Evolutionary conservation across 2,113 vertebrate species (phyloP).

Genomic region (zebrafish (Danio rerio)): DNA sequence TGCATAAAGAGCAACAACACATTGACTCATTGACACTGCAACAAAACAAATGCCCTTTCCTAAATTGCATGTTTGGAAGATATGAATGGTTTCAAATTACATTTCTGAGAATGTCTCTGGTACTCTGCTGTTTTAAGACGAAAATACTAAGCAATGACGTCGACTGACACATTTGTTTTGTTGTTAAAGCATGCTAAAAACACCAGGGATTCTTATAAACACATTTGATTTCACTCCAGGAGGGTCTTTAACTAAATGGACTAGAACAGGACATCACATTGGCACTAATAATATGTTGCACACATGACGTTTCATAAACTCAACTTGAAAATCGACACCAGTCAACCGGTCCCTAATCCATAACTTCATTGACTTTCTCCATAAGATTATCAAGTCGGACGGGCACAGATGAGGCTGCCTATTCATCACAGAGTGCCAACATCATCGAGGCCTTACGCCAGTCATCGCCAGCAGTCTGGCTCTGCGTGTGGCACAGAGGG

Average conservation of each 20-base stretch:
- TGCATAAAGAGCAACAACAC: too few species aligned
- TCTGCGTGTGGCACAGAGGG: conserved; percentile 27
- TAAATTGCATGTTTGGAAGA: too few species aligned
- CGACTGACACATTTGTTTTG: too few species aligned
- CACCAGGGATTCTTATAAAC: too few species aligned
- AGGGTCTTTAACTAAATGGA: neutral
- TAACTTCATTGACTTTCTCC: neutral
- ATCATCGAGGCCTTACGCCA: conserved; percentile 27
- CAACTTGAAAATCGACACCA: neutral
- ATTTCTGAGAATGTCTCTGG: too few species aligned
- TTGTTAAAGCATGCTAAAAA: too few species aligned
- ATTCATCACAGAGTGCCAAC: conserved; percentile 26
- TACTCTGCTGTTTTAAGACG: too few species aligned
- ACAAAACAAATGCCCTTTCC: too few species aligned
- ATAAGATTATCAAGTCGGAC: neutral
- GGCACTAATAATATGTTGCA: neutral
- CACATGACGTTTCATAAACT: neutral
- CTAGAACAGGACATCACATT: neutral
- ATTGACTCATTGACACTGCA: too few species aligned
- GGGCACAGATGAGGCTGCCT: neutral
- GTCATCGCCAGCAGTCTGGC: conserved; percentile 46
- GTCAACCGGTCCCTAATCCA: neutral
- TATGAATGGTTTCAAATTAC: too few species aligned
- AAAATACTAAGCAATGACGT: too few species aligned
- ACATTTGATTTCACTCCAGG: too few species aligned